Conservation (phyloP, 2,888 invertebrate species). For the Hyles lineata region DNA sequence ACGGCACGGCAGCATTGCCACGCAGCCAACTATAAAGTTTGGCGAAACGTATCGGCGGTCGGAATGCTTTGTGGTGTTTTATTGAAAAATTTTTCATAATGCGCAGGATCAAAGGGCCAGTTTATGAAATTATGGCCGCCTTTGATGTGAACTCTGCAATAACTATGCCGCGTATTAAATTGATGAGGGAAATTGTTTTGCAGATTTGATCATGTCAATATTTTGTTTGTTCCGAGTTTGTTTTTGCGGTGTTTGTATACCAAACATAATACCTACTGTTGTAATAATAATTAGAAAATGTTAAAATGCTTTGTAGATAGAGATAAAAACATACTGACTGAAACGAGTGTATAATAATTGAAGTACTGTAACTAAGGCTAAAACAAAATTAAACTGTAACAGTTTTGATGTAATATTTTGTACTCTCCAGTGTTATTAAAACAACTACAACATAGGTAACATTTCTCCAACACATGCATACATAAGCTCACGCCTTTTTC, state of each 20-base stretch:
- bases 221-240: not conserved
- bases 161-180: conserved; percentile 63
- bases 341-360: too few relatives aligned
- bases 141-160: conserved; percentile 66
- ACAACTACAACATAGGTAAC: too few relatives aligned
- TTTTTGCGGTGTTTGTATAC: not conserved
- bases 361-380: too few relatives aligned
- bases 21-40: conserved; percentile 34
- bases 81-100: conserved; percentile 71
- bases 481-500: too few relatives aligned
- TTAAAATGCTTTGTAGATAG: too few relatives aligned
- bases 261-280: too few relatives aligned
- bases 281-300: too few relatives aligned
- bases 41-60: conserved; percentile 29
- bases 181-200: conserved; percentile 31
- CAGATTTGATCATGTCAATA: not conserved
- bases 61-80: conserved; percentile 63
- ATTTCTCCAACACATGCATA: too few relatives aligned
- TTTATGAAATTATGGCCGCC: conserved; percentile 62
- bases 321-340: too few relatives aligned
- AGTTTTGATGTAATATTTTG: too few relatives aligned
- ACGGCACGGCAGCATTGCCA: conserved; percentile 37
- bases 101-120: conserved; percentile 63
- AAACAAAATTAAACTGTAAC: too few relatives aligned
- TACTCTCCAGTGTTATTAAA: too few relatives aligned